Conservation (phyloP, 2,113 vertebrate genomes). For the Stegostoma tigrinum region DNA sequence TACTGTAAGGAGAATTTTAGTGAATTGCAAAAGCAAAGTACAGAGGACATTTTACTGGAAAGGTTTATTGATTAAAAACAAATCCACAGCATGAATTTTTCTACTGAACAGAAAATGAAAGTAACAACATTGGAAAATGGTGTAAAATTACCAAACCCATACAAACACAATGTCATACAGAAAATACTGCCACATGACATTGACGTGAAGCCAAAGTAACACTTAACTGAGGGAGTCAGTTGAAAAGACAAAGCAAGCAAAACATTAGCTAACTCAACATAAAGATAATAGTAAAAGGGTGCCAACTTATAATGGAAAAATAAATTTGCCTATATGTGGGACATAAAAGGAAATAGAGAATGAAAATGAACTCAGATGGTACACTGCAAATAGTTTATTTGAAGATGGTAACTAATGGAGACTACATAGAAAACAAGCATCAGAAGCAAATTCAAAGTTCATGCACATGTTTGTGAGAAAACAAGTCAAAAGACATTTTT, state of each 20-base stretch:
- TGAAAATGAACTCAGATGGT: neutral
- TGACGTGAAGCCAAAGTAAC: constrained; percentile 7
- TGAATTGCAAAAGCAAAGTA: neutral
- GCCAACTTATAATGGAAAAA: neutral
- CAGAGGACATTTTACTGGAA: neutral
- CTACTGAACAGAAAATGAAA: neutral
- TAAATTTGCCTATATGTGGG: neutral
- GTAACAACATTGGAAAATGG: neutral
- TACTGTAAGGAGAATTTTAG: neutral
- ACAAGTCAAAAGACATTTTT: neutral
- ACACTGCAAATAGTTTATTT: neutral
- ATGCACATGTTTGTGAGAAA: neutral
- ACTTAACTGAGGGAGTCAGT: neutral
- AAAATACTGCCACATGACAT: constrained; percentile 10
- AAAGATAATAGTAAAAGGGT: neutral
- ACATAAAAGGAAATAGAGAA: neutral
- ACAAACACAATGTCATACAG: neutral
- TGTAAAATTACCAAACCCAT: neutral
- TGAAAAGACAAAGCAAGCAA: constrained; percentile 20
- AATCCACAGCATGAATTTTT: neutral
- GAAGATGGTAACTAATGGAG: neutral
- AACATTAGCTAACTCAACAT: neutral
- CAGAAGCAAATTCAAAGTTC: neutral
- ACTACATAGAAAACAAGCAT: neutral
- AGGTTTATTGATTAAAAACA: neutral